phyloP scores from a whole-genome alignment of 2,888 invertebrate genomes.

The Cepaea hortensis region DNA sequence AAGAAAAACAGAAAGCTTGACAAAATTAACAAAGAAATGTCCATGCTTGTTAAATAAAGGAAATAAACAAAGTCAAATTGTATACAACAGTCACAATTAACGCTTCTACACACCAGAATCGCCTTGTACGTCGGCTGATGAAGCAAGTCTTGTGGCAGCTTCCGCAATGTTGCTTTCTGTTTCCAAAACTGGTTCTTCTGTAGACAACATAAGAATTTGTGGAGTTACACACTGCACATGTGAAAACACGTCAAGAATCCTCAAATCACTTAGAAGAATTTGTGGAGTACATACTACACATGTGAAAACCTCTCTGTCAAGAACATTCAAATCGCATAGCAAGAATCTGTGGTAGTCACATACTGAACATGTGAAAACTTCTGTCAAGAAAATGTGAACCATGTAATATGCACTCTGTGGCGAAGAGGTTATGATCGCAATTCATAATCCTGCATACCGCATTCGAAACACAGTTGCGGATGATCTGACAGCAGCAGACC shows the following conservation, averaged over 20 bases:
- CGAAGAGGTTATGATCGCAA: no score
- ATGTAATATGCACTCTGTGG: no score
- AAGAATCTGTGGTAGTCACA: no score
- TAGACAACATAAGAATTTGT: not conserved
- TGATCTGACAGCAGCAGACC: no score
- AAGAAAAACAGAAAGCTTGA: not conserved
- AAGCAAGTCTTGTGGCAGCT: slow-evolving; percentile 60
- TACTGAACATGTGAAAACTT: no score
- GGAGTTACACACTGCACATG: not conserved
- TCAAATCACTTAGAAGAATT: no score
- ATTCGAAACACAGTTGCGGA: no score
- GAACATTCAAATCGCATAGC: no score
- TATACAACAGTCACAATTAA: slow-evolving; percentile 25
- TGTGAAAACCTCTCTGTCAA: no score
- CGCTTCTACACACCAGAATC: slow-evolving; percentile 58
- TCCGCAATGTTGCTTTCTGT: slow-evolving; percentile 53
- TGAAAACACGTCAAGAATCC: not conserved
- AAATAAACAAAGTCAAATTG: not conserved
- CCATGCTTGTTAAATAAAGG: slow-evolving; percentile 6
- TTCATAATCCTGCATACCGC: no score
- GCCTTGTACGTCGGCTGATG: slow-evolving; percentile 48
- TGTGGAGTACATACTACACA: no score
- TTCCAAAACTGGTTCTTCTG: slow-evolving; percentile 46
- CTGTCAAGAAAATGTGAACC: no score
- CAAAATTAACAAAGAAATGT: not conserved